A percentile compares a stretch with the other conserved stretches of the same genome.
Conservation (phyloP, 2,888 invertebrate genomes). For the Harpagoxenus sublaevis region DNA sequence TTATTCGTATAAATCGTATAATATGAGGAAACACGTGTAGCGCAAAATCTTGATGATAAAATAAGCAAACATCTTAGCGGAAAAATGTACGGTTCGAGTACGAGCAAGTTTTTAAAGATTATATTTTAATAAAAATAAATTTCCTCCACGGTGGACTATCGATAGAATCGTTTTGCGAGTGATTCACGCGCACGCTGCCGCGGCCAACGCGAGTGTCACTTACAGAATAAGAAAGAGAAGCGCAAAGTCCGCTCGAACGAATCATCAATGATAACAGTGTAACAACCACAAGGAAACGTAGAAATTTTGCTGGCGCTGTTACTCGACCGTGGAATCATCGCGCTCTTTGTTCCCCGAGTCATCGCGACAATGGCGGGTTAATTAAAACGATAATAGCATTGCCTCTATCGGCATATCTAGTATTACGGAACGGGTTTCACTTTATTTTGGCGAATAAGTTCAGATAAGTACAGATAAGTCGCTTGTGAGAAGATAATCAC, state of each 20-base stretch:
- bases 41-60: background rate
- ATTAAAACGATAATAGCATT: background rate
- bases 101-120: background rate
- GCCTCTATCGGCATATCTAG: background rate
- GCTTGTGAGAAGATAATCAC: background rate
- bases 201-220: constrained; percentile 66
- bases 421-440: background rate
- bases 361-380: background rate
- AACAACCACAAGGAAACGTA: background rate
- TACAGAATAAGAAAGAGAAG: constrained; percentile 63
- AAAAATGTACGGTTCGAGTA: background rate
- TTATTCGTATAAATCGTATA: background rate
- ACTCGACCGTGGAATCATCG: background rate
- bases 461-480: background rate
- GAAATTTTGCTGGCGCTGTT: constrained; percentile 17
- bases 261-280: constrained; percentile 21
- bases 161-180: background rate
- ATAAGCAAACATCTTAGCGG: background rate
- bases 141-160: background rate
- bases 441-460: background rate
- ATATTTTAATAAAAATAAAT: background rate
- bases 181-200: background rate
- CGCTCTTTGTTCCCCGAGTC: background rate
- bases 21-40: background rate
- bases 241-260: constrained; percentile 70